Evolutionary conservation across 1,140 invertebrate genomes (phyloP).

Genomic region (Trachymyrmex septentrionalis): DNA sequence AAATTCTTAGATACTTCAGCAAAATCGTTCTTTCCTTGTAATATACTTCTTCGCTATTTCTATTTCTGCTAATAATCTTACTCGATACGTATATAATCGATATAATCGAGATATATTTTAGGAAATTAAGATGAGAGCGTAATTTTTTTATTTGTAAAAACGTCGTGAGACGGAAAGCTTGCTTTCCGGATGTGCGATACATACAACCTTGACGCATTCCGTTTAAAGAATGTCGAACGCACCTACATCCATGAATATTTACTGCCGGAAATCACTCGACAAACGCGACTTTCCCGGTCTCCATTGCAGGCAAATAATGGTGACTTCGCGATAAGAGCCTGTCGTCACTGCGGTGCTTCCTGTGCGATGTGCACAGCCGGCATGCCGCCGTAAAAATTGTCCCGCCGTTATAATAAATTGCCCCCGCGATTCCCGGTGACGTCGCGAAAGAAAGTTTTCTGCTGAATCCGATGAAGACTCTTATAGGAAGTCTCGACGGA

Average conservation of each 20-base stretch:
- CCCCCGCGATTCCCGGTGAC: slow-evolving; percentile 39
- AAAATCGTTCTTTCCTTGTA: not conserved
- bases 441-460: slow-evolving; percentile 51
- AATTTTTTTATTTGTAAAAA: not conserved
- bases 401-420: slow-evolving; percentile 49
- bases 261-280: slow-evolving; percentile 57
- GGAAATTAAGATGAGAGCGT: not conserved
- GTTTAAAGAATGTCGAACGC: slow-evolving; percentile 28
- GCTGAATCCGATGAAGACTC: slow-evolving; percentile 29
- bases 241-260: slow-evolving; percentile 49
- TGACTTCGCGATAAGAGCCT: slow-evolving; percentile 46
- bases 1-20: too few species aligned
- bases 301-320: slow-evolving; percentile 54
- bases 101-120: not conserved
- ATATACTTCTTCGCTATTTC: not conserved
- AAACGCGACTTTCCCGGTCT: slow-evolving; percentile 51
- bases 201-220: not conserved
- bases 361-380: slow-evolving; percentile 3
- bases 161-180: too few species aligned
- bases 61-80: not conserved
- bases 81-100: too few species aligned
- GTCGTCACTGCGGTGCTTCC: slow-evolving; percentile 16
- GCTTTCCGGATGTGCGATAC: not conserved
- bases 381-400: slow-evolving; percentile 34
- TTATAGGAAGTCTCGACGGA: not conserved